Percentiles rank a stretch among this genome's conserved stretches.
phyloP scores from a whole-genome alignment of 2,113 vertebrate genomes.

The Gavialis gangeticus region DNA sequence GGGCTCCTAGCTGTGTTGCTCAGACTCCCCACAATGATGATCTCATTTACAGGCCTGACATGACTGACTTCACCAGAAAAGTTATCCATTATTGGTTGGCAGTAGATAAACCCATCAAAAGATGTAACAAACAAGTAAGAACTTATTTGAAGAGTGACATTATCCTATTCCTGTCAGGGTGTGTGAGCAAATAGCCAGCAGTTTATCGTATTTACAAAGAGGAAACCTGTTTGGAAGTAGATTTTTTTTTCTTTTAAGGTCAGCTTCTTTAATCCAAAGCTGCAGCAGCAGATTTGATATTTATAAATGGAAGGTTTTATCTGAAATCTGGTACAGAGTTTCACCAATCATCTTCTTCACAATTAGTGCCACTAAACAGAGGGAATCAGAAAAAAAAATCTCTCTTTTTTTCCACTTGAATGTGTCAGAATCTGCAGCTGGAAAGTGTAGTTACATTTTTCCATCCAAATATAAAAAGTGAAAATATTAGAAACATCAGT shows the following conservation, averaged over 20 bases:
- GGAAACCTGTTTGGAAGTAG: conserved; percentile 41
- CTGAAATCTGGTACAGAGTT: conserved; percentile 47
- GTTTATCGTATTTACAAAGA: conserved; percentile 60
- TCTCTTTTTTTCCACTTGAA: background rate
- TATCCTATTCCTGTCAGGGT: conserved; percentile 69
- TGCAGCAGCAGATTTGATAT: conserved; percentile 58
- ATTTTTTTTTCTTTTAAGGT: conserved; percentile 52
- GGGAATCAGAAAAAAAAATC: conserved; percentile 23
- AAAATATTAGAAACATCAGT: background rate
- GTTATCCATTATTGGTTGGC: conserved; percentile 60
- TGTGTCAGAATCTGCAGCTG: background rate
- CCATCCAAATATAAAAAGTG: background rate
- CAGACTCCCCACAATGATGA: conserved; percentile 18
- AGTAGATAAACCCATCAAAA: conserved; percentile 74
- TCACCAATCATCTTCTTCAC: conserved; percentile 33
- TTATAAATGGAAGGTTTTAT: conserved; percentile 68
- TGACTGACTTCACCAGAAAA: conserved; percentile 59
- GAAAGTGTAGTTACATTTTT: background rate
- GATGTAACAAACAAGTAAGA: conserved; percentile 63
- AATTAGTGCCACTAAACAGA: conserved; percentile 7
- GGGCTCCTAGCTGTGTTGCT: background rate
- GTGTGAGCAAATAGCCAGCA: conserved; percentile 48
- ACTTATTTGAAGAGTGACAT: conserved; percentile 67
- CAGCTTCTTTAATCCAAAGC: conserved; percentile 63
- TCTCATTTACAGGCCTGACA: conserved; percentile 49